Evolutionary conservation across 2,797 vertebrate species (phyloP), one percentile per base, ranked within the genome.

Genomic region (Pipistrellus pygmaeus): DNA sequence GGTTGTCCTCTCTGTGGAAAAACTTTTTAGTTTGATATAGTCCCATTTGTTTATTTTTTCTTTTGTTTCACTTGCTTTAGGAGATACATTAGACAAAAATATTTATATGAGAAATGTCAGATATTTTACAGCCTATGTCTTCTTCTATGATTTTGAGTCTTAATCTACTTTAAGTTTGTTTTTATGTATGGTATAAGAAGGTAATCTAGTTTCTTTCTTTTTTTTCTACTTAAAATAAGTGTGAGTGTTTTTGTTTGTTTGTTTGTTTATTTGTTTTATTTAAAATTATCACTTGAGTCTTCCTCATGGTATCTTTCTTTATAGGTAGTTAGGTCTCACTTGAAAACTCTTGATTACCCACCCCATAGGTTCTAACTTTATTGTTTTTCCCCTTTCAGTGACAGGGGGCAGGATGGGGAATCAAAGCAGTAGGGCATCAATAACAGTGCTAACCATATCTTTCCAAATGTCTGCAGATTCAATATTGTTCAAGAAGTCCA

Each of bases 261-360:
- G 23, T 69, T 69, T 44, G 85, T 89, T 88, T 93, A 46, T 44
- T 88, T 84, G 25, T 78, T 92, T 92, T 44, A 81, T 60, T 81
- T 27, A 93, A 90, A 66, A 85, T 68, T 41, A 69, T 23, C 38
- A 55, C 38, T 85, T 84, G 72, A 69, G 77, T 87, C 35, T 3
- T 75, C 64, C 27, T 66, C 32, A 9, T 1, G 3, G 2, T 8
- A 51, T 53, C 23, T 71, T 32, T 76, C 30, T 91, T 23, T 32
- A 20, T 41, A 91, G 35, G 30, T n/a, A 23, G 9, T 82, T 71
- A 72, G 44, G 3, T 66, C 41, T 93, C 25, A 81, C 35, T 53
- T 90, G 30, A 90, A 95, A 86, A 71, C 44, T 83, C 41, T 35
- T 81, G 14, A 18, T 83, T 60, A 72, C 25, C 32, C 66, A 27